These are phyloP conservation scores for Mayetiola destructor DNA, from an alignment of 2,888 invertebrate genomes.

Conservation along the genomic window DNA sequence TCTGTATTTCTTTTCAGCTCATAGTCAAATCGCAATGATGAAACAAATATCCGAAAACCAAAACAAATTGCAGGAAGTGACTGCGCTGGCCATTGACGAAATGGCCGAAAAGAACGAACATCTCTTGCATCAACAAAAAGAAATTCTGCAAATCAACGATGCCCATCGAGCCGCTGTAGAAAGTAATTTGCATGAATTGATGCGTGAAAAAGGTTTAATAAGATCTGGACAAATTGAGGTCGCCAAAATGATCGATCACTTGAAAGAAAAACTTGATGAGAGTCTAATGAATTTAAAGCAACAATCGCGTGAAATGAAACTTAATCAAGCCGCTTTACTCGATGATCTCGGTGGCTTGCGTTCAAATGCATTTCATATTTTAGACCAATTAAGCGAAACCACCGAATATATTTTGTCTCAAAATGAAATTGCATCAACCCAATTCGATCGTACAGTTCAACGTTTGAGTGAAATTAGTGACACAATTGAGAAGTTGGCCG, in stretches of 20 bases:
- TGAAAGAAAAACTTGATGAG: slow-evolving; percentile 40
- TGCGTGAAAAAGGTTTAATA: slow-evolving; percentile 45
- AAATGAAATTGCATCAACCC: slow-evolving; percentile 35
- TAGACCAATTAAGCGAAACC: slow-evolving; percentile 16
- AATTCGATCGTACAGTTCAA: slow-evolving; percentile 37
- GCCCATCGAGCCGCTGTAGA: slow-evolving; percentile 14
- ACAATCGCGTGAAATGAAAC: slow-evolving; percentile 37
- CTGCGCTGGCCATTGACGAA: slow-evolving; percentile 33
- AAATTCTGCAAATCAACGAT: slow-evolving; percentile 15
- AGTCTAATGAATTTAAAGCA: slow-evolving; percentile 26
- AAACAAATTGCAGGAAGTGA: slow-evolving; percentile 34
- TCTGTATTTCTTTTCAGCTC: slow-evolving; percentile 28
- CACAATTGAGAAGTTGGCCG: slow-evolving; percentile 32
- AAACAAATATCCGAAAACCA: slow-evolving; percentile 33
- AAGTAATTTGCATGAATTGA: slow-evolving; percentile 39
- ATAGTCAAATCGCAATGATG: slow-evolving; percentile 37
- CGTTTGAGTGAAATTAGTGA: slow-evolving; percentile 40
- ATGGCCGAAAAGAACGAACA: slow-evolving; percentile 36
- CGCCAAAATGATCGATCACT: slow-evolving; percentile 37
- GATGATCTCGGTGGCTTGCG: slow-evolving; percentile 41
- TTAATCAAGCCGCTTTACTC: slow-evolving; percentile 41
- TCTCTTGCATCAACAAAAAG: slow-evolving; percentile 39
- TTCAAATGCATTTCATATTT: slow-evolving; percentile 34
- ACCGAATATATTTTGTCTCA: slow-evolving; percentile 23
- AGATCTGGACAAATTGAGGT: slow-evolving; percentile 42